A percentile compares a stretch with the other conserved stretches of the same genome.
phyloP scores from a whole-genome alignment of 2,113 vertebrate species.

The Columba janthina region DNA sequence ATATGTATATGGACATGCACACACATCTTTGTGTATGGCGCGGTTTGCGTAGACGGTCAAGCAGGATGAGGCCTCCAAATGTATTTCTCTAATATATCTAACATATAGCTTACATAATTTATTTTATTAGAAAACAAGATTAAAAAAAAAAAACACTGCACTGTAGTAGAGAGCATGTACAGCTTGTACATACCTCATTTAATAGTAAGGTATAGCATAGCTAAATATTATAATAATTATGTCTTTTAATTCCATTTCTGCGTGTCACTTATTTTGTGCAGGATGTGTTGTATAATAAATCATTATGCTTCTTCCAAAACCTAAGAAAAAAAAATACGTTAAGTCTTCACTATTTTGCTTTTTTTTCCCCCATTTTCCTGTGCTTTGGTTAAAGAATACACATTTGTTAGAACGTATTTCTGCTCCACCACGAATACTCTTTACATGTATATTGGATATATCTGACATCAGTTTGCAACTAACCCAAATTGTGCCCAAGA shows the following conservation, averaged over 20 bases:
- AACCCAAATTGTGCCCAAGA: slow-evolving; percentile 22
- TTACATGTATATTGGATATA: background rate
- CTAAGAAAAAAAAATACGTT: background rate
- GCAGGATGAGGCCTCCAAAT: background rate
- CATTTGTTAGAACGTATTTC: background rate
- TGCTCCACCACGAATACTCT: background rate
- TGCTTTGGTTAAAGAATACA: background rate
- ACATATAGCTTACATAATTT: background rate
- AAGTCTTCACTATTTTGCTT: background rate
- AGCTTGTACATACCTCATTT: background rate
- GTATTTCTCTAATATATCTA: background rate
- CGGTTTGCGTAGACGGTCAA: background rate
- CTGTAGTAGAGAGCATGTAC: background rate
- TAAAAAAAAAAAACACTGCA: background rate
- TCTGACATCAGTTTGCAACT: slow-evolving; percentile 23
- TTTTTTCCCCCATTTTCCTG: background rate
- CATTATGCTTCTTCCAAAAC: background rate
- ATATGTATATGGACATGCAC: too few species aligned
- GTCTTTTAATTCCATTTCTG: background rate
- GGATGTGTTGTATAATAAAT: background rate
- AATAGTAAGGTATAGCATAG: background rate
- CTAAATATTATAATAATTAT: background rate
- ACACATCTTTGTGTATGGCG: background rate
- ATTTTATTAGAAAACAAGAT: slow-evolving; percentile 15
- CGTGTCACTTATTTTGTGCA: background rate